phyloP scores from a whole-genome alignment of 2,888 invertebrate genomes.

The Frankliniella fusca region DNA sequence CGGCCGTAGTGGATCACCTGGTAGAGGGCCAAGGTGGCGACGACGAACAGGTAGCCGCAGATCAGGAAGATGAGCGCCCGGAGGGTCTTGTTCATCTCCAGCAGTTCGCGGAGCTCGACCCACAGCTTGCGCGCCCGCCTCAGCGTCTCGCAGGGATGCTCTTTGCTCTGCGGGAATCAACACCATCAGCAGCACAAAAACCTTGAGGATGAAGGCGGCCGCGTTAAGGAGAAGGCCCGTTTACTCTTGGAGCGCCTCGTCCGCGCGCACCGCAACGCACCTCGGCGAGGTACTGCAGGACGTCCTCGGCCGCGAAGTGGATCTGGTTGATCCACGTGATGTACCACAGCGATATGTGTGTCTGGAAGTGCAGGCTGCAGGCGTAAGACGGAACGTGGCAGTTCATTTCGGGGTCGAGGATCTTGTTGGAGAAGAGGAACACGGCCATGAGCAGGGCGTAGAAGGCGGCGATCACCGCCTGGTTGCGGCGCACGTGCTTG shows the following conservation, averaged over 20 bases:
- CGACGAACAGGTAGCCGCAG: background rate
- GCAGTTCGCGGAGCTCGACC: background rate
- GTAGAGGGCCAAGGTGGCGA: background rate
- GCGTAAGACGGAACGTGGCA: background rate
- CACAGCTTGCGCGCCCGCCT: background rate
- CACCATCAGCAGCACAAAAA: too few relatives aligned
- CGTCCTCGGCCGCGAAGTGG: too few relatives aligned
- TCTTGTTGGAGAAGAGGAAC: too few relatives aligned
- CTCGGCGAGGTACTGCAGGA: too few relatives aligned
- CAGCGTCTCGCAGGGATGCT: background rate
- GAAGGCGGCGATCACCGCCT: too few relatives aligned
- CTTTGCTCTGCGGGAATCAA: background rate
- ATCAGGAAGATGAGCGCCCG: background rate
- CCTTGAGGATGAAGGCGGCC: too few relatives aligned
- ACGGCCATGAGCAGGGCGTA: too few relatives aligned
- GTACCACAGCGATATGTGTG: background rate
- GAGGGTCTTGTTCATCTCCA: background rate
- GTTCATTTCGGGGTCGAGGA: too few relatives aligned
- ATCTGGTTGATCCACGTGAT: background rate
- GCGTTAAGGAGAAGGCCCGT: too few relatives aligned
- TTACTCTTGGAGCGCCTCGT: too few relatives aligned
- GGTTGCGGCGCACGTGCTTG: too few relatives aligned
- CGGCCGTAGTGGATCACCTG: background rate
- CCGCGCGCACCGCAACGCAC: too few relatives aligned
- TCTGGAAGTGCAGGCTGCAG: background rate